These are phyloP conservation scores for Drosophila sechellia DNA, from an alignment of 1,140 invertebrate genomes.

Conservation along the genomic window DNA sequence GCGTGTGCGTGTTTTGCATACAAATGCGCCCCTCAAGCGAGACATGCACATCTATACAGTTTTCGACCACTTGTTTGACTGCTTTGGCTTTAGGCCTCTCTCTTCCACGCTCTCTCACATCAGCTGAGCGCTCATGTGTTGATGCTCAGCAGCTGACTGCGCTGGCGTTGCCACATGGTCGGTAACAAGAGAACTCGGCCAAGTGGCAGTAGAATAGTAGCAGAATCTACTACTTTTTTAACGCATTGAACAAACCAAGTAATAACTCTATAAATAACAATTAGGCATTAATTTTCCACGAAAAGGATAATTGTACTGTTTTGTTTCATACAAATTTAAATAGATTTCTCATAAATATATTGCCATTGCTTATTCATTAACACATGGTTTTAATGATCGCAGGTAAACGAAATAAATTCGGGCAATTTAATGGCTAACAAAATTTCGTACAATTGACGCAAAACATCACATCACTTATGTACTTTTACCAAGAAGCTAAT, in stretches of 20 bases:
- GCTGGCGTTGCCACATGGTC: constrained; percentile 52
- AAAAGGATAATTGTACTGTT: too few relatives aligned
- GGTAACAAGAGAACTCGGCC: too few relatives aligned
- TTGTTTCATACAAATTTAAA: too few relatives aligned
- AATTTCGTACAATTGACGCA: neutral
- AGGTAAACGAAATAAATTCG: too few relatives aligned
- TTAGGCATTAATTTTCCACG: too few relatives aligned
- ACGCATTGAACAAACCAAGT: neutral
- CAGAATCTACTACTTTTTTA: constrained; percentile 39
- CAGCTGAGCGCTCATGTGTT: constrained; percentile 59
- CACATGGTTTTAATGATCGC: too few relatives aligned
- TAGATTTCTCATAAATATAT: too few relatives aligned
- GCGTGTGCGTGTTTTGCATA: constrained; percentile 62
- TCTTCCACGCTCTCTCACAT: constrained; percentile 10
- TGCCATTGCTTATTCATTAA: too few relatives aligned
- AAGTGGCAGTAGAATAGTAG: constrained; percentile 41
- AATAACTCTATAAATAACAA: too few relatives aligned
- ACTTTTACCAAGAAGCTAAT: neutral
- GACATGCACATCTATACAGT: constrained; percentile 22
- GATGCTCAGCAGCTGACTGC: constrained; percentile 64
- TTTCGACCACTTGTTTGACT: constrained; percentile 76
- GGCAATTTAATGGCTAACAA: neutral
- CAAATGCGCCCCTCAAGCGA: constrained; percentile 54
- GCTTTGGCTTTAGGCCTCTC: constrained; percentile 18
- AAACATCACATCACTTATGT: neutral